Conservation (phyloP, 2,888 invertebrate genomes). For the Anarsia innoxiella region DNA sequence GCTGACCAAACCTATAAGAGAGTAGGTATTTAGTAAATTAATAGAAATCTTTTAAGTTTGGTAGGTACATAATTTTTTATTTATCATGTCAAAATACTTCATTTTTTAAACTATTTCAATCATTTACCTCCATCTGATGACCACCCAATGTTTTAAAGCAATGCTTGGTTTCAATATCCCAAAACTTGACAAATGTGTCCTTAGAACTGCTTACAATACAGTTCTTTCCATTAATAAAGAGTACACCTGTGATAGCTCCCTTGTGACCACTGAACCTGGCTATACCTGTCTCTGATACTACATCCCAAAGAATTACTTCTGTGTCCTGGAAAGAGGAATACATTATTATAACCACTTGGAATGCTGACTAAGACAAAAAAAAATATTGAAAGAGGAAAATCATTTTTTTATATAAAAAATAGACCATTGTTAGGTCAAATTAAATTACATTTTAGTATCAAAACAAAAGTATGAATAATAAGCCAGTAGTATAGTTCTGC, state of each 20-base stretch:
- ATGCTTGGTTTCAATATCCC: slow-evolving; percentile 96
- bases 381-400: background rate
- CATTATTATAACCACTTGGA: too few species aligned
- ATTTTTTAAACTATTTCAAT: too few species aligned
- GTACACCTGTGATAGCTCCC: slow-evolving; percentile 87
- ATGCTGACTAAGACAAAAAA: too few species aligned
- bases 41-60: too few species aligned
- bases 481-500: background rate
- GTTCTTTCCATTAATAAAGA: slow-evolving; percentile 81
- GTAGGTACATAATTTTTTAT: too few species aligned
- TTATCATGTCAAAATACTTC: too few species aligned
- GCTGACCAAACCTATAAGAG: slow-evolving; percentile 90
- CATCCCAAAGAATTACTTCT: slow-evolving; percentile 95
- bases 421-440: background rate
- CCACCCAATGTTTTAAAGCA: slow-evolving; percentile 97
- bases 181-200: slow-evolving; percentile 96
- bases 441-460: background rate
- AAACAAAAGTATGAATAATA: background rate
- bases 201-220: slow-evolving; percentile 89
- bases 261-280: slow-evolving; percentile 95
- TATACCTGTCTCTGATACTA: slow-evolving; percentile 92
- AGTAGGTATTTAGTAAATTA: too few species aligned
- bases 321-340: slow-evolving; percentile 83
- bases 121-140: slow-evolving; percentile 84
- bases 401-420: background rate